phyloP scores from a whole-genome alignment of 1,140 invertebrate genomes.

The Chironomus tepperi region DNA sequence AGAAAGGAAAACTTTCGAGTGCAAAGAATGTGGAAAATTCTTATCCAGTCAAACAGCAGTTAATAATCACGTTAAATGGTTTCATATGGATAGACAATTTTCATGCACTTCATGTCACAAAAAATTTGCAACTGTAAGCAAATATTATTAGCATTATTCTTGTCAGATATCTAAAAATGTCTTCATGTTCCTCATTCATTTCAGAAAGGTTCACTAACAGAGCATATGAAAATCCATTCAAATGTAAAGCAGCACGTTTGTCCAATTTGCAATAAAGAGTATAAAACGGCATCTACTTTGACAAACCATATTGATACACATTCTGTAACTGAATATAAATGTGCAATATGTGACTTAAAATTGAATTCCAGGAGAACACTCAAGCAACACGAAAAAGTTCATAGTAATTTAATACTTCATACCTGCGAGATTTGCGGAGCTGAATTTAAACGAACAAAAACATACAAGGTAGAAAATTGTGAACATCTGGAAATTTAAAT shows the following conservation, averaged over 20 bases:
- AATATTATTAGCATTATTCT: not conserved
- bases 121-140: not conserved
- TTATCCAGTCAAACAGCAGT: not conserved
- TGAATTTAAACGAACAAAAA: slow-evolving; percentile 24
- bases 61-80: not conserved
- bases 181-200: not conserved
- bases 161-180: not conserved
- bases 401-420: not conserved
- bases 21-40: not conserved
- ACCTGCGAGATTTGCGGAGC: not conserved
- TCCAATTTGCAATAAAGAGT: not conserved
- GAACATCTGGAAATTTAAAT: no score
- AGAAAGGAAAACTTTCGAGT: not conserved
- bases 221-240: not conserved
- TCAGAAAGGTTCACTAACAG: not conserved
- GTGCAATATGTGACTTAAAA: not conserved
- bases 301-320: not conserved
- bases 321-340: not conserved
- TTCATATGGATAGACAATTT: not conserved
- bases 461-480: slow-evolving; percentile 26
- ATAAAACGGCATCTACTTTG: not conserved
- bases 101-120: not conserved
- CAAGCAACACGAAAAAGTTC: not conserved
- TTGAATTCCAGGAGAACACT: not conserved
- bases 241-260: not conserved